Percentiles rank a stretch among this genome's conserved stretches.
These are phyloP conservation scores for Eidolon dupreanum DNA, from an alignment of 2,797 vertebrate genomes.

Conservation along the genomic window DNA sequence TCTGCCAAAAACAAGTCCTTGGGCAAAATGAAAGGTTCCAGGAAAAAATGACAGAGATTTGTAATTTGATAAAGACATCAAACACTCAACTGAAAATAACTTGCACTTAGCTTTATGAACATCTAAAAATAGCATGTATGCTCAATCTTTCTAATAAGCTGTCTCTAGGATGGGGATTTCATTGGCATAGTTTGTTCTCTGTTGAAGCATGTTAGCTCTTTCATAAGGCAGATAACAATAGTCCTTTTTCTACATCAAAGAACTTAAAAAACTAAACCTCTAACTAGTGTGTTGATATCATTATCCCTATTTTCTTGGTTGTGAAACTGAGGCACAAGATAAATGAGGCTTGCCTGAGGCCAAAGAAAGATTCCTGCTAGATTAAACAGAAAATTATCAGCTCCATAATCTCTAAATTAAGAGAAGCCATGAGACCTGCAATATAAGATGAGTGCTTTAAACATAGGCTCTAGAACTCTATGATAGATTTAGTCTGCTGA, in stretches of 20 bases:
- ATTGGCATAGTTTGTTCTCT: conserved; percentile 54
- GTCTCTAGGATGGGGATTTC: conserved; percentile 64
- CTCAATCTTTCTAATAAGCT: conserved; percentile 64
- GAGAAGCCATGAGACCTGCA: conserved; percentile 43
- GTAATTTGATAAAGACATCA: conserved; percentile 76
- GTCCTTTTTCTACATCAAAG: conserved; percentile 71
- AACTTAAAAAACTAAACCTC: conserved; percentile 60
- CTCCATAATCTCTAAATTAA: conserved; percentile 57
- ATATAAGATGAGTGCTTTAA: conserved; percentile 49
- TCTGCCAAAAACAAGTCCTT: conserved; percentile 72
- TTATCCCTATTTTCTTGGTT: conserved; percentile 71
- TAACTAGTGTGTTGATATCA: conserved; percentile 54
- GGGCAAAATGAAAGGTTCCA: conserved; percentile 71
- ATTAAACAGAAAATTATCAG: conserved; percentile 59
- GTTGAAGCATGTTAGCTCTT: conserved; percentile 72
- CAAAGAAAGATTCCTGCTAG: conserved; percentile 62
- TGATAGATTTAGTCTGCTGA: conserved; percentile 21
- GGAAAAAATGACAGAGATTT: conserved; percentile 72
- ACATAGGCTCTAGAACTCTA: conserved; percentile 7
- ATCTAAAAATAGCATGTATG: conserved; percentile 68
- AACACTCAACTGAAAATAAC: conserved; percentile 69
- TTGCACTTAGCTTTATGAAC: conserved; percentile 64
- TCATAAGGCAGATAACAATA: conserved; percentile 67
- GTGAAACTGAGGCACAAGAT: conserved; percentile 69
- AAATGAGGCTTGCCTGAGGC: conserved; percentile 51